phyloP scores from a whole-genome alignment of 53 echinoderm and acorn worm genomes.

The Glandiceps talaboti region DNA sequence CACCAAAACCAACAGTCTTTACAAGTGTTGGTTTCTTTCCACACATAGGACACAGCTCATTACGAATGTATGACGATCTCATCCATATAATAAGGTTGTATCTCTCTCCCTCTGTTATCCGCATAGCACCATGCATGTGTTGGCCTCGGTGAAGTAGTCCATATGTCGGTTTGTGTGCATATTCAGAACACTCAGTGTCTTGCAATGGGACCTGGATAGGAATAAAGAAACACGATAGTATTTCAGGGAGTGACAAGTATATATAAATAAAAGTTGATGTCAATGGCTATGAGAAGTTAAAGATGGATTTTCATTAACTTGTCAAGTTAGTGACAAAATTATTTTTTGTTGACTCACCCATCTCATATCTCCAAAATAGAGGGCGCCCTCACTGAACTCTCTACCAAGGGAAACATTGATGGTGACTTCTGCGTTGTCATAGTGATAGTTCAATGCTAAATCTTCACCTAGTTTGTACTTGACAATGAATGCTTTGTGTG shows the following conservation, averaged over 20 bases:
- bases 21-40: slow-evolving; percentile 55
- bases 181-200: slow-evolving; percentile 35
- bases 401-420: slow-evolving; percentile 81
- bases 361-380: slow-evolving; percentile 93
- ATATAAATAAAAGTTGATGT: no score
- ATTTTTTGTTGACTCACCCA: no score
- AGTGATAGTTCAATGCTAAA: slow-evolving; percentile 76
- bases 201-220: slow-evolving; percentile 17
- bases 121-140: slow-evolving; percentile 88
- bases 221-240: not conserved
- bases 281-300: no score
- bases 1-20: slow-evolving; percentile 61
- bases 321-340: no score
- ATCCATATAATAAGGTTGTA: slow-evolving; percentile 96
- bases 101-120: slow-evolving; percentile 64
- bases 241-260: no score
- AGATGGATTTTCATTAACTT: no score
- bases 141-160: slow-evolving; percentile 88
- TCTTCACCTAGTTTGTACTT: slow-evolving; percentile 94
- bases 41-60: slow-evolving; percentile 82
- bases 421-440: slow-evolving; percentile 94
- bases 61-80: slow-evolving; percentile 68
- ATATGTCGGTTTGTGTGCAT: slow-evolving; percentile 52
- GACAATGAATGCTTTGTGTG: slow-evolving; percentile 89
- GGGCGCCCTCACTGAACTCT: slow-evolving; percentile 64